Base-by-base conservation (phyloP, 2,888 invertebrate species). In the Koerneria pararmatus region DNA sequence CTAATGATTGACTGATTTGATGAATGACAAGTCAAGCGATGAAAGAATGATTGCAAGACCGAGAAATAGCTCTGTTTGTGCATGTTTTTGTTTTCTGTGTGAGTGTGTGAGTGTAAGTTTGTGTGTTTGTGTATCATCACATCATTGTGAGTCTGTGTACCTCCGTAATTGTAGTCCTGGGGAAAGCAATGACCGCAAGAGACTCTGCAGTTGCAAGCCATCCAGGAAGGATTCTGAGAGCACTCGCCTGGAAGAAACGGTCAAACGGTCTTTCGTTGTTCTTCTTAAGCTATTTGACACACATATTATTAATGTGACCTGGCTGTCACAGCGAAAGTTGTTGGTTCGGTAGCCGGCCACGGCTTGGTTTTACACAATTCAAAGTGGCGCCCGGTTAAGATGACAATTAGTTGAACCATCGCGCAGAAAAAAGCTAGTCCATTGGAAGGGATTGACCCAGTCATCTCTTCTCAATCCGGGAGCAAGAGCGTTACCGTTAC, bases 201-300 rank as follows among this genome's bases (percentile, higher is more conserved):
- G n/a, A 81, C 80, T 8, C 78, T 67, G 60, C 81, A 81, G 66
- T 81, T 81, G 70, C 81, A 81, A 0, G 77, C 73, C 81, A 81
- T 81, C 74, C 75, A 80, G 31, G 68, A 67, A 8, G 74, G 53
- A 66, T 78, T 80, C 27, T 65, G 70, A 15, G 74, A 65, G 59
- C 76, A 76, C 58, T 71, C 67, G 15, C 74, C 74, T 70, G 69
- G 35, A 49, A 31, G 6, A n/a, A n/a, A n/a, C n/a, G n/a, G n/a
- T n/a, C n/a, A n/a, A n/a, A n/a, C n/a, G n/a, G n/a, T n/a, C n/a
- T n/a, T n/a, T n/a, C n/a, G n/a, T n/a, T n/a, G n/a, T n/a, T n/a
- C n/a, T n/a, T n/a, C n/a, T n/a, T n/a, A n/a, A n/a, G n/a, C n/a
- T n/a, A n/a, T n/a, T n/a, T n/a, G n/a, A n/a, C n/a, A n/a, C n/a